Percentiles rank a stretch among this genome's conserved stretches.
These are phyloP conservation scores for Cossypha dichroa DNA, from an alignment of 2,797 vertebrate species.

Conservation along the genomic window DNA sequence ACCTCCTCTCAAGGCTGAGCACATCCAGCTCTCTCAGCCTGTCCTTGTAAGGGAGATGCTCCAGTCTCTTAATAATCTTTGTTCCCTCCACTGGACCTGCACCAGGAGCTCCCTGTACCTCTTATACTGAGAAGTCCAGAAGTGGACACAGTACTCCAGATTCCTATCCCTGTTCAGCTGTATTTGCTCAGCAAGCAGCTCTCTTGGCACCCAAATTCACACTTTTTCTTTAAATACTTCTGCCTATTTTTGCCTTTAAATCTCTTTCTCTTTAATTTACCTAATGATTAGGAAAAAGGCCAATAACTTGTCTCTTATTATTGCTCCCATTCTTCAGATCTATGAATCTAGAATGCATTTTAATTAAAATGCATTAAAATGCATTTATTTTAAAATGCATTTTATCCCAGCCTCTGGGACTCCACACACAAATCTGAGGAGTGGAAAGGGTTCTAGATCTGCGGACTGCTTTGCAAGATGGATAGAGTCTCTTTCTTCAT, in stretches of 20 bases:
- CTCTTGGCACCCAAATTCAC: background rate
- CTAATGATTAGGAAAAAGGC: background rate
- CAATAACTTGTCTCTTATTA: background rate
- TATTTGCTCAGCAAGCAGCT: background rate
- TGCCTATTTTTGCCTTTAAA: background rate
- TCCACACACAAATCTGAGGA: background rate
- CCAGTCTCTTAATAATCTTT: too few relatives aligned
- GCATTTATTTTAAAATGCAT: background rate
- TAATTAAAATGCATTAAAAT: background rate
- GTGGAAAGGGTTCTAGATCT: background rate
- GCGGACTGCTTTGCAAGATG: background rate
- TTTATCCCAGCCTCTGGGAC: background rate
- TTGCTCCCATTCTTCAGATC: background rate
- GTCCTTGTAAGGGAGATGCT: background rate
- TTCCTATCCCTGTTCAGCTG: background rate
- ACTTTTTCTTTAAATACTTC: background rate
- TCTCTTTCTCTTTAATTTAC: background rate
- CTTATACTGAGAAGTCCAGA: background rate
- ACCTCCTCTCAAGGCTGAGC: background rate
- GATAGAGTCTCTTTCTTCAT: background rate
- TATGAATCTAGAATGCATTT: background rate
- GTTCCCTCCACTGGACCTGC: background rate
- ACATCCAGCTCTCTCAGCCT: background rate
- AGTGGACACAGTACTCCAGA: background rate
- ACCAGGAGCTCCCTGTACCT: background rate